Percentiles rank a stretch among this genome's conserved stretches.
phyloP scores from a whole-genome alignment of 2,113 vertebrate genomes.

The Gymnorhina tibicen region DNA sequence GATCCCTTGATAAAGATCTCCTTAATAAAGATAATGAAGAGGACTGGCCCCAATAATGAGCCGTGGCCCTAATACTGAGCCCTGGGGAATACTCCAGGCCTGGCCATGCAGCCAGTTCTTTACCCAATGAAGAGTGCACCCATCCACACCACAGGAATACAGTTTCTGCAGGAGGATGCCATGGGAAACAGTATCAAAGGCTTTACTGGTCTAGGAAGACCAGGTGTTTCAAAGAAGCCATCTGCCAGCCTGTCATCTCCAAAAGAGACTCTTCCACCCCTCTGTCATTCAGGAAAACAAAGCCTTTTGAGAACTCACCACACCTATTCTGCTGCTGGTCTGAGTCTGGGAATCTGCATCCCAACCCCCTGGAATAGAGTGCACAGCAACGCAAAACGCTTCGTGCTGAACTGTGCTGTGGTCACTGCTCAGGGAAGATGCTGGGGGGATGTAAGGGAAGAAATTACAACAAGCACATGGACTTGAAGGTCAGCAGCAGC shows the following conservation, averaged over 20 bases:
- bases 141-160: not conserved
- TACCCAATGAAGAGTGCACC: not conserved
- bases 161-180: not conserved
- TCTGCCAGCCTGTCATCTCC: not conserved
- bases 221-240: not conserved
- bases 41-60: not conserved
- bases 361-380: fast-evolving
- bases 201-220: not conserved
- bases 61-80: not conserved
- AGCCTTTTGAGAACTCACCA: not conserved
- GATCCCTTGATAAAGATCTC: not conserved
- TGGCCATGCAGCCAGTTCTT: not conserved
- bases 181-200: not conserved
- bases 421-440: not conserved
- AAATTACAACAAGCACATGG: not conserved
- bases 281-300: not conserved
- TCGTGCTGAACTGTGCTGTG: fast-evolving
- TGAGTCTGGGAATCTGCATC: not conserved
- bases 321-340: not conserved
- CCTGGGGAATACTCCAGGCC: not conserved
- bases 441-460: not conserved
- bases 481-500: not conserved
- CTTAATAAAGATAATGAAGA: not conserved
- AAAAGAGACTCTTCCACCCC: not conserved
- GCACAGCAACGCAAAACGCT: not conserved